Conservation (phyloP, 2,888 invertebrate genomes). For the Hirtodrosophila confusa region DNA sequence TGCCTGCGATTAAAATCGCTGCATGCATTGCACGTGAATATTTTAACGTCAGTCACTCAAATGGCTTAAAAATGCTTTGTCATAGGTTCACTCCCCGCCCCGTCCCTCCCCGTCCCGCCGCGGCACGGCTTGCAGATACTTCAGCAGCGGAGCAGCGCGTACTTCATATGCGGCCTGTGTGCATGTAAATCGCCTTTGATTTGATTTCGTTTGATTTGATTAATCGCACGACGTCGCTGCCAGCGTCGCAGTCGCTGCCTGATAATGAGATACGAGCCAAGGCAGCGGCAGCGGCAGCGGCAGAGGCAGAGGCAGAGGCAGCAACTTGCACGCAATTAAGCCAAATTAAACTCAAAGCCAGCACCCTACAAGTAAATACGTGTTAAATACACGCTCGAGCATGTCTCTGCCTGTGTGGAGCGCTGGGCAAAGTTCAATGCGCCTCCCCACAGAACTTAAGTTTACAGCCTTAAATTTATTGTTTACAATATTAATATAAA, state of each 20-base stretch:
- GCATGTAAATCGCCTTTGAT: conserved; percentile 77
- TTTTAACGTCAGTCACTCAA: conserved; percentile 82
- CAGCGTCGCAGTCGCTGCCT: conserved; percentile 37
- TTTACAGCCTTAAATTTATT: conserved; percentile 66
- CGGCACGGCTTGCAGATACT: conserved; percentile 48
- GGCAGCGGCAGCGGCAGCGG: conserved; percentile 1
- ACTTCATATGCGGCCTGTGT: conserved; percentile 59
- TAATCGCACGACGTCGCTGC: conserved; percentile 65
- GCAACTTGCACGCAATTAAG: conserved; percentile 74
- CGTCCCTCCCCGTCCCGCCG: conserved; percentile 10
- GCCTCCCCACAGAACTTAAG: conserved; percentile 63
- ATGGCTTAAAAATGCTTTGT: conserved; percentile 81
- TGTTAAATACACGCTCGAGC: conserved; percentile 48
- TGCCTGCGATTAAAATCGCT: conserved; percentile 73
- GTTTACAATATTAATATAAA: conserved; percentile 77
- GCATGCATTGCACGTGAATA: conserved; percentile 62
- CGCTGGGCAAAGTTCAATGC: conserved; percentile 64
- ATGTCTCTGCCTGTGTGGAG: background rate
- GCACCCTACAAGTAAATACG: conserved; percentile 60
- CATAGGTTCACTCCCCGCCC: conserved; percentile 61
- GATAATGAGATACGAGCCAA: conserved; percentile 53
- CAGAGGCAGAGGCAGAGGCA: conserved; percentile 33
- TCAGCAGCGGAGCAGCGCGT: conserved; percentile 22
- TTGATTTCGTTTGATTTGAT: conserved; percentile 78
- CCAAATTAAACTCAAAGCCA: conserved; percentile 64